Evolutionary conservation across 1,140 invertebrate genomes (phyloP).

Genomic region (Diuraphis noxia): DNA sequence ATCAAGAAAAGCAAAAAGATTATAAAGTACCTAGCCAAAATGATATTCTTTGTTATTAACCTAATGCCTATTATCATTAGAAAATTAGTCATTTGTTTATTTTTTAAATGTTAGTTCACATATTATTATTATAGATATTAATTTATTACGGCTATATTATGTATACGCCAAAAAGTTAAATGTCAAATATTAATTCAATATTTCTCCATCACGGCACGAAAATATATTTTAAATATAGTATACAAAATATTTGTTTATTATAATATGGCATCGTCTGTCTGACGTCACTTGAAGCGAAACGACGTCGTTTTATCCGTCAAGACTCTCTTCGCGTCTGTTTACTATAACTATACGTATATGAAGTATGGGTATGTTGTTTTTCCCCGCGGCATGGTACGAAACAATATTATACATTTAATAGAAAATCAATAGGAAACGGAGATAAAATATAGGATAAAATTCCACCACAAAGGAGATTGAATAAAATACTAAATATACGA

Average conservation of each 20-base stretch:
- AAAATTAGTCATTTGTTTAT: background rate
- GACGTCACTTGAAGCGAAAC: background rate
- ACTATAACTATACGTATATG: background rate
- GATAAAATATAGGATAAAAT: constrained; percentile 15
- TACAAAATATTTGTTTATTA: background rate
- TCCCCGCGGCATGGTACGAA: background rate
- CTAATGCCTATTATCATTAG: background rate
- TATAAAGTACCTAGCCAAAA: background rate
- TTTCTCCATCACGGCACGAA: no score
- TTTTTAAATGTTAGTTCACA: background rate
- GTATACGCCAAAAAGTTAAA: background rate
- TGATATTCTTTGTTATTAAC: background rate
- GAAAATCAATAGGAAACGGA: background rate
- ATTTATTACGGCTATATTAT: background rate
- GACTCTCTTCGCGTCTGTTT: background rate
- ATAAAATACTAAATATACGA: background rate
- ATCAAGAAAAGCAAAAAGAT: background rate
- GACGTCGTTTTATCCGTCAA: background rate
- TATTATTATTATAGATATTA: background rate
- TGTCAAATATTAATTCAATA: background rate
- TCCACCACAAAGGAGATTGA: background rate
- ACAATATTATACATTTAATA: background rate
- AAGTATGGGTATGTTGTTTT: background rate
- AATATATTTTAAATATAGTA: background rate
- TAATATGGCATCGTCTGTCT: background rate